Evolutionary conservation across 2,113 vertebrate genomes (phyloP), one percentile per base, ranked within the genome.

Genomic region (Hypomesus transpacificus): DNA sequence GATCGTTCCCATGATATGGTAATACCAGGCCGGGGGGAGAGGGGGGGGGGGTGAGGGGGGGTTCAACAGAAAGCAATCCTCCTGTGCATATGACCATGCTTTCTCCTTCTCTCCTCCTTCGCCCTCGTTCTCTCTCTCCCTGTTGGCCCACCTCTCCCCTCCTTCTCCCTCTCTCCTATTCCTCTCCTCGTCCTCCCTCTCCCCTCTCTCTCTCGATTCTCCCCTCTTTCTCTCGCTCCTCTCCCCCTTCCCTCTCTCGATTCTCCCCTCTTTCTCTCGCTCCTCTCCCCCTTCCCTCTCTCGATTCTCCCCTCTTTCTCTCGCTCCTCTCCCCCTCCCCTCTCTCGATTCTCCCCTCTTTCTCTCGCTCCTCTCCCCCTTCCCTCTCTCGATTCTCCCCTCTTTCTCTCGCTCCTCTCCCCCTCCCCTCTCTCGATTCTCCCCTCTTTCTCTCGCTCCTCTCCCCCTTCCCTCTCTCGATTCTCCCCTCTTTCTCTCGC

Each of bases 1-100:
- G 79, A 85, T 87, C 78, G 75, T 79, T 80, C 78, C 83, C 70
- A 66, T 77, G 82, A 82, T 82, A 75, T 75, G 81, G 73, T 89
- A 81, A 87, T 86, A 75, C 85, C 77, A 72, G 82, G 84, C 67
- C 69, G 1, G 7, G 65, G 71, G 84, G 68, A 56, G 75, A 21
- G 34, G 71, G 84, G 68, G 59, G 75, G 28, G 62, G 1, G 9
- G 64, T 69, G 84, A 66, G 59, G 74, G 28, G 62, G 1, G 31
- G 8, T 3, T 6, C 62, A 69, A 26, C n/a, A 75, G 52, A 62
- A 67, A 61, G 71, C 51, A 80, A 62, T 74, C 75, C 71, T 75
- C 69, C 69, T 70, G 18, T 3, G 14, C 53, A 14, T 26, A 14
- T 16, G 54, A 56, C 16, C 74, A 13, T 24, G 74, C 79, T 81